phyloP scores from a whole-genome alignment of 2,797 vertebrate species.

The Takifugu rubripes region DNA sequence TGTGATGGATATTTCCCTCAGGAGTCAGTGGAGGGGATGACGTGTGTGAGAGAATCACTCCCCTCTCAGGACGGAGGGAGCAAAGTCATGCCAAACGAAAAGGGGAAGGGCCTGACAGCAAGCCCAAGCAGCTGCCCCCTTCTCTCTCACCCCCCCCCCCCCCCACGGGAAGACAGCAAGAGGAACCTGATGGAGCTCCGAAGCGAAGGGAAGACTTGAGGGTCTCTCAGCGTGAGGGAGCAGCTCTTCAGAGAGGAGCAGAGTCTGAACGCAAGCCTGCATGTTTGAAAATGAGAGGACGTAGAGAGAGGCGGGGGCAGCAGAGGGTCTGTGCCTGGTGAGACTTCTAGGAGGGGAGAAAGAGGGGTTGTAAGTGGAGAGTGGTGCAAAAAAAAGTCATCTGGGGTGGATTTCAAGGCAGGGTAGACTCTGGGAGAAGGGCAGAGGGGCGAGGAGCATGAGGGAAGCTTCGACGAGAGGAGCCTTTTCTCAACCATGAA shows the following conservation, averaged over 20 bases:
- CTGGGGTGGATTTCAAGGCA: slow-evolving; percentile 48
- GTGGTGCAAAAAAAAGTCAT: slow-evolving; percentile 29
- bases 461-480: slow-evolving; percentile 20
- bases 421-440: slow-evolving; percentile 49
- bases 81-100: slow-evolving; percentile 59
- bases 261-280: neutral
- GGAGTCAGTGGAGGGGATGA: slow-evolving; percentile 30
- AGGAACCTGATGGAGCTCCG: slow-evolving; percentile 49
- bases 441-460: slow-evolving; percentile 31
- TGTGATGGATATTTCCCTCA: neutral
- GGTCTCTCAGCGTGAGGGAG: slow-evolving; percentile 46
- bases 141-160: slow-evolving; percentile 20
- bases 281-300: neutral
- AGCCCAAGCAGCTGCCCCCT: slow-evolving; percentile 79
- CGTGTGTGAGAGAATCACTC: slow-evolving; percentile 57
- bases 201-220: slow-evolving; percentile 49
- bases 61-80: slow-evolving; percentile 52
- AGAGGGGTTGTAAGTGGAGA: slow-evolving; percentile 49
- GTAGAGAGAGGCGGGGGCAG: slow-evolving; percentile 19
- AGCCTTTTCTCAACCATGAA: slow-evolving; percentile 26
- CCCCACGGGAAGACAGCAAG: slow-evolving; percentile 53
- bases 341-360: slow-evolving; percentile 38
- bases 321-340: slow-evolving; percentile 41
- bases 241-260: slow-evolving; percentile 18
- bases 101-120: slow-evolving; percentile 73